Percentiles rank a stretch among this genome's conserved stretches.
Evolutionary conservation across 2,797 vertebrate genomes (phyloP).

Genomic region (Peromyscus aztecus): DNA sequence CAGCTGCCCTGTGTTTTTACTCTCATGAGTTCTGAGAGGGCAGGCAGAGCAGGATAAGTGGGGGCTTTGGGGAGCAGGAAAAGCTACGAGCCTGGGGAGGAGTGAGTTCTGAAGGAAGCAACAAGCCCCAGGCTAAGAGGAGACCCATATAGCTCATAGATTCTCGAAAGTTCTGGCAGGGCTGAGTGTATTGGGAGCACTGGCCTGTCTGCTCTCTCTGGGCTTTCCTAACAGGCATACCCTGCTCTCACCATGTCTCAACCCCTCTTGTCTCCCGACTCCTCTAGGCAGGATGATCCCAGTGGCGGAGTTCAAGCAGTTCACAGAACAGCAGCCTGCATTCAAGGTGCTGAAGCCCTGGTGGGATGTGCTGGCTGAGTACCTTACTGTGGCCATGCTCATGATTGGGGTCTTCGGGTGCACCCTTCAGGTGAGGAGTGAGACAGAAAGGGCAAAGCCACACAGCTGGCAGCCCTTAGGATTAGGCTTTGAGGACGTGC

Average conservation of each 20-base stretch:
- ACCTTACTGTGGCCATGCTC: constrained; percentile 94
- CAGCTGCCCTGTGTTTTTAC: not conserved
- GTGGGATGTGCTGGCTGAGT: constrained; percentile 97
- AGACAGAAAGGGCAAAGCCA: not conserved
- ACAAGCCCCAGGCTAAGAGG: not conserved
- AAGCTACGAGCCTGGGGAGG: not conserved
- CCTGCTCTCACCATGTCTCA: not conserved
- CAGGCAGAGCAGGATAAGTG: not conserved
- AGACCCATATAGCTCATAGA: too few relatives aligned
- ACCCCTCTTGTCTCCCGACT: not conserved
- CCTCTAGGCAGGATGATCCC: constrained; percentile 92
- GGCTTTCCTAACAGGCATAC: not conserved
- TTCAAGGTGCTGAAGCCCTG: constrained; percentile 95
- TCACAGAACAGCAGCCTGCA: constrained; percentile 91
- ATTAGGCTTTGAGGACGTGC: not conserved
- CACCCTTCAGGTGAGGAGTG: constrained; percentile 92
- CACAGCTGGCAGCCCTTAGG: not conserved
- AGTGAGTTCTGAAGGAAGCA: not conserved
- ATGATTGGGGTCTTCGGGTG: constrained; percentile 97
- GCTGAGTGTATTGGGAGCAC: rapidly evolving
- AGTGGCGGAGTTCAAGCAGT: constrained; percentile 93
- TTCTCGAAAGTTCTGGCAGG: not conserved
- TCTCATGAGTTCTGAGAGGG: not conserved
- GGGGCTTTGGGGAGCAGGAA: not conserved
- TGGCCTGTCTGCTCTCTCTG: not conserved